Evolutionary conservation across 2,113 vertebrate genomes (phyloP).

Genomic region (Limnothrissa miodon): DNA sequence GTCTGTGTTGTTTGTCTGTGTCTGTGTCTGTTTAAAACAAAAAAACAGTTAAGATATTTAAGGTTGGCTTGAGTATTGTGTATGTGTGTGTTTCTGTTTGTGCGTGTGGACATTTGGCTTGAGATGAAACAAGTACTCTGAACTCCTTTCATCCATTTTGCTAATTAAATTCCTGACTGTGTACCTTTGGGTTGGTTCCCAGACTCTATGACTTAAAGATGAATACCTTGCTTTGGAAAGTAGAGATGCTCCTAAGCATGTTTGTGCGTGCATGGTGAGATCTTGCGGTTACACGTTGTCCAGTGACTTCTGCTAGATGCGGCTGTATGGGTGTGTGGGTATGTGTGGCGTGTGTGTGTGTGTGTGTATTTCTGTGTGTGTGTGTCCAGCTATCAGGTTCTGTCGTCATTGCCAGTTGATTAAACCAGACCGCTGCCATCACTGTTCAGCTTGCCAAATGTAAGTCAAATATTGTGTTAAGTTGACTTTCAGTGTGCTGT

Average conservation of each 20-base stretch:
- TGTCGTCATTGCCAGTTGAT: slow-evolving; percentile 82
- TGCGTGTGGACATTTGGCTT: not conserved
- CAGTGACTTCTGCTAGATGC: not conserved
- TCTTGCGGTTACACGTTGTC: not conserved
- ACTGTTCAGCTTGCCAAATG: slow-evolving; percentile 81
- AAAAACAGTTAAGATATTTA: not conserved
- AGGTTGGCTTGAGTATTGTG: not conserved
- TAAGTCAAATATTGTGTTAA: slow-evolving; percentile 50
- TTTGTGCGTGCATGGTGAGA: not conserved
- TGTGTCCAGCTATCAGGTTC: slow-evolving; percentile 75
- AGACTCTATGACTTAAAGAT: slow-evolving; percentile 12
- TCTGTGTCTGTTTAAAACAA: too few relatives aligned
- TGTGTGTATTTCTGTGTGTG: slow-evolving; percentile 40
- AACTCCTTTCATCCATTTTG: not conserved
- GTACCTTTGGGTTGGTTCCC: not conserved
- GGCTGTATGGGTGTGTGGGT: slow-evolving; percentile 23
- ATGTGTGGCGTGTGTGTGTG: not conserved
- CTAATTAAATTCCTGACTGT: not conserved
- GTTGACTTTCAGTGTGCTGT: slow-evolving; percentile 19
- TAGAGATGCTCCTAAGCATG: not conserved
- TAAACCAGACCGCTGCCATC: slow-evolving; percentile 85
- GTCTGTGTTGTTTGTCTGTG: not conserved
- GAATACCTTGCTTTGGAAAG: slow-evolving; percentile 1
- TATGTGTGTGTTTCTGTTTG: not conserved
- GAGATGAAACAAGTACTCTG: not conserved